phyloP scores from a whole-genome alignment of 2,797 vertebrate genomes.

The Distichodus sexfasciatus region DNA sequence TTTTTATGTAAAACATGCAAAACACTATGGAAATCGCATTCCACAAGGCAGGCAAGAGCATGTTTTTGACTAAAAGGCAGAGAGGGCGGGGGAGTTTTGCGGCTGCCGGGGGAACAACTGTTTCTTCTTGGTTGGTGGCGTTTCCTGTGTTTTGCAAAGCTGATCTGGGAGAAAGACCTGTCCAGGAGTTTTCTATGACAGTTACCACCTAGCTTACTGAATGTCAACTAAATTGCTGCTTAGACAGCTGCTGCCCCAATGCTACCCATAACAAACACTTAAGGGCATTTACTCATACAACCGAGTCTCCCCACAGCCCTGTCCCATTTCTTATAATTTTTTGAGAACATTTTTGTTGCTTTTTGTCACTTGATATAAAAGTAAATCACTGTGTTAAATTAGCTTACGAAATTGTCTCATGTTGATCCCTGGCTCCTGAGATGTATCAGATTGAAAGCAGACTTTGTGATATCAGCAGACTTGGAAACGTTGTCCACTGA shows the following conservation, averaged over 20 bases:
- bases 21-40: constrained; percentile 52
- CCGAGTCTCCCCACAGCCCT: background rate
- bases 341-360: no score
- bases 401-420: no score
- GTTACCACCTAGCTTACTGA: background rate
- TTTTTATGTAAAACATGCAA: constrained; percentile 58
- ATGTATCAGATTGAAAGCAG: no score
- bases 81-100: background rate
- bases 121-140: background rate
- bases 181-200: background rate
- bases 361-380: no score
- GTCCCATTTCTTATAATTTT: background rate
- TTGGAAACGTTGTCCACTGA: no score
- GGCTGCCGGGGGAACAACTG: background rate
- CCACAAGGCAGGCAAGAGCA: constrained; percentile 19
- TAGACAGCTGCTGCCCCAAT: constrained; percentile 1
- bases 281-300: background rate
- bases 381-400: no score
- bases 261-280: constrained; percentile 2
- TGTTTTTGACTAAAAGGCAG: no score
- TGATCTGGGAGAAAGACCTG: background rate
- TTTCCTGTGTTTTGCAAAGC: constrained; percentile 15
- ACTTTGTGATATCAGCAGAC: no score
- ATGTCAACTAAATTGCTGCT: background rate
- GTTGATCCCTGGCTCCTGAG: no score